phyloP scores from a whole-genome alignment of 2,797 vertebrate species.

The Masticophis lateralis region DNA sequence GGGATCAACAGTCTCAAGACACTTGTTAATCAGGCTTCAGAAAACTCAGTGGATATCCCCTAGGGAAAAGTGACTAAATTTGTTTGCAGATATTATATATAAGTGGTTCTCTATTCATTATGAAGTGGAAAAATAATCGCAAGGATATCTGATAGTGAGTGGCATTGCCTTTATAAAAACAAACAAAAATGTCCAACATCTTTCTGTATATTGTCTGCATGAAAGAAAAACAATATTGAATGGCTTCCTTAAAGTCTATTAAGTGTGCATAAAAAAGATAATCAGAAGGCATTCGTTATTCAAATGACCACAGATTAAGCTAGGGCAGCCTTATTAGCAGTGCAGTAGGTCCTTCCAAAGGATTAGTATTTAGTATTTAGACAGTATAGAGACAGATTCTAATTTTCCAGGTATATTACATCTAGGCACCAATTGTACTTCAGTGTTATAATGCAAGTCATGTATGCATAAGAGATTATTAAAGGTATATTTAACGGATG shows the following conservation, averaged over 20 bases:
- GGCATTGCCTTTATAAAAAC: constrained; percentile 18
- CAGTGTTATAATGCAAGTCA: constrained; percentile 25
- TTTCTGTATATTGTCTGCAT: constrained; percentile 26
- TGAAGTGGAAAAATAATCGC: constrained; percentile 46
- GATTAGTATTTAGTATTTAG: constrained; percentile 2
- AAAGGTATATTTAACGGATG: constrained; percentile 28
- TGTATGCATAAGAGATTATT: constrained; percentile 46
- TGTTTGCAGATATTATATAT: constrained; percentile 63
- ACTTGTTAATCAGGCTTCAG: constrained; percentile 63
- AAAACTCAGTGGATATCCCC: constrained; percentile 58
- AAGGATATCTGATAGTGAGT: constrained; percentile 35
- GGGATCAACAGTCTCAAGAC: constrained; percentile 57
- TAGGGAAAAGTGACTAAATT: constrained; percentile 59
- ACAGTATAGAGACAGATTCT: neutral
- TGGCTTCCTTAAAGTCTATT: constrained; percentile 38
- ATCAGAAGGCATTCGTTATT: constrained; percentile 41
- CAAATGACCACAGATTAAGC: constrained; percentile 43
- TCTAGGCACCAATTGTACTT: neutral
- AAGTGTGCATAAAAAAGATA: constrained; percentile 34
- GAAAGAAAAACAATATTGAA: constrained; percentile 34
- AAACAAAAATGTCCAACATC: constrained; percentile 20
- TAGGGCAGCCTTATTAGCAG: constrained; percentile 14
- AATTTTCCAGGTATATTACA: neutral
- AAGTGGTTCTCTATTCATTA: constrained; percentile 57
- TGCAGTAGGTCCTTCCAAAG: neutral